A percentile compares a stretch with the other conserved stretches of the same genome.
Evolutionary conservation across 2,888 invertebrate genomes (phyloP).

Genomic region (Pseudococcus longispinus): DNA sequence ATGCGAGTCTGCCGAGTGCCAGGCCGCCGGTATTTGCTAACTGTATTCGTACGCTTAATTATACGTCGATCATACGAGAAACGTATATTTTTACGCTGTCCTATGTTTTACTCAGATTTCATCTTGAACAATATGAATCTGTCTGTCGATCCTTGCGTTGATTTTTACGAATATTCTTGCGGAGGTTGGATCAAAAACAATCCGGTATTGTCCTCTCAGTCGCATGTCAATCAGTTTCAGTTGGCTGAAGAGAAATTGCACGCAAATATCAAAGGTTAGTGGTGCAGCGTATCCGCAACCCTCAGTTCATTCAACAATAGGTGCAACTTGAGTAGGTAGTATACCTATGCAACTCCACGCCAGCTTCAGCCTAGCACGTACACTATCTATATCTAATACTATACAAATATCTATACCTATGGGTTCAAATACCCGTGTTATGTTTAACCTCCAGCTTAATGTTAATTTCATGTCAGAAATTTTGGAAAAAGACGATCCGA

Average conservation of each 20-base stretch:
- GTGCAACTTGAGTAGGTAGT: no score
- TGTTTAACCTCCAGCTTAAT: neutral
- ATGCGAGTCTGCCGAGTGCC: neutral
- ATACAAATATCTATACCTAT: no score
- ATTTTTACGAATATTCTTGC: conserved; percentile 64
- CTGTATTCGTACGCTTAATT: neutral
- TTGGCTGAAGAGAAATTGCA: conserved; percentile 61
- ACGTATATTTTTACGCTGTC: neutral
- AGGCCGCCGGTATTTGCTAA: neutral
- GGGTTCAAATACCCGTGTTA: no score
- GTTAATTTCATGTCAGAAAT: conserved; percentile 59
- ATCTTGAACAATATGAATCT: conserved; percentile 60
- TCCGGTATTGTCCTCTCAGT: conserved; percentile 62
- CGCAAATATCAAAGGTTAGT: conserved; percentile 61
- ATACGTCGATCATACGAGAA: neutral
- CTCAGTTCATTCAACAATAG: no score
- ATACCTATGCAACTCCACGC: no score
- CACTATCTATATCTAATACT: neutral
- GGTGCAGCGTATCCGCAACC: neutral
- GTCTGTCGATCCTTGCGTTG: conserved; percentile 63
- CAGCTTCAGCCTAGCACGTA: neutral
- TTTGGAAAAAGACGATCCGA: conserved; percentile 59
- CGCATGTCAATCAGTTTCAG: conserved; percentile 62
- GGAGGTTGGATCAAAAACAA: conserved; percentile 62
- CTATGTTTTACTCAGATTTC: neutral